Evolutionary conservation across 1,140 invertebrate species (phyloP).

Genomic region (Nebria ingens): DNA sequence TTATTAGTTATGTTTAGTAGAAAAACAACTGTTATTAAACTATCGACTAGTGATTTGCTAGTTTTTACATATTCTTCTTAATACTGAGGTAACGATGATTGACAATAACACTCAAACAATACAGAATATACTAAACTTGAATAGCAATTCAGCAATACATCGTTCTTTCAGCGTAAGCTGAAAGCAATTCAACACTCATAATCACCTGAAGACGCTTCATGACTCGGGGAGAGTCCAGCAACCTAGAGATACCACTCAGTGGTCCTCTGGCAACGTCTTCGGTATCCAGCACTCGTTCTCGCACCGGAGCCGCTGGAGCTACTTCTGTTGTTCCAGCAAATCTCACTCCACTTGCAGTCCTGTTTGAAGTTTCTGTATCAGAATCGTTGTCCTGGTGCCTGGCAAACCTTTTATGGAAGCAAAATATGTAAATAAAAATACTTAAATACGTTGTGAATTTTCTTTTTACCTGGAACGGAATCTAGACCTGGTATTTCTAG

Average conservation of each 20-base stretch:
- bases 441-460: neutral
- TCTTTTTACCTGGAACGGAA: constrained; percentile 50
- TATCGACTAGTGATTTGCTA: neutral
- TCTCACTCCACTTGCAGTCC: constrained; percentile 39
- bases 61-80: neutral
- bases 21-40: no score
- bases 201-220: constrained; percentile 79
- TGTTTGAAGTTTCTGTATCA: constrained; percentile 44
- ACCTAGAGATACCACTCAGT: constrained; percentile 77
- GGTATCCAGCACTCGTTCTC: constrained; percentile 75
- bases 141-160: no score
- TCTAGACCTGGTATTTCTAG: constrained; percentile 42
- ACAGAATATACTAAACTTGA: no score
- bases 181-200: no score
- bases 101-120: no score
- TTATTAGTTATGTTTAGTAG: neutral
- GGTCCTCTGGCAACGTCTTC: constrained; percentile 82
- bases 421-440: neutral
- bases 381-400: constrained; percentile 59
- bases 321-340: constrained; percentile 38
- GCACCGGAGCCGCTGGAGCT: constrained; percentile 49
- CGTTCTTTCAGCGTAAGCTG: no score
- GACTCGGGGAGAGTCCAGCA: constrained; percentile 78
- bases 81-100: constrained; percentile 5
- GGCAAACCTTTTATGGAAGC: constrained; percentile 43